Conservation (phyloP, 2,797 vertebrate genomes). For the Chaetophractus vellerosus region DNA sequence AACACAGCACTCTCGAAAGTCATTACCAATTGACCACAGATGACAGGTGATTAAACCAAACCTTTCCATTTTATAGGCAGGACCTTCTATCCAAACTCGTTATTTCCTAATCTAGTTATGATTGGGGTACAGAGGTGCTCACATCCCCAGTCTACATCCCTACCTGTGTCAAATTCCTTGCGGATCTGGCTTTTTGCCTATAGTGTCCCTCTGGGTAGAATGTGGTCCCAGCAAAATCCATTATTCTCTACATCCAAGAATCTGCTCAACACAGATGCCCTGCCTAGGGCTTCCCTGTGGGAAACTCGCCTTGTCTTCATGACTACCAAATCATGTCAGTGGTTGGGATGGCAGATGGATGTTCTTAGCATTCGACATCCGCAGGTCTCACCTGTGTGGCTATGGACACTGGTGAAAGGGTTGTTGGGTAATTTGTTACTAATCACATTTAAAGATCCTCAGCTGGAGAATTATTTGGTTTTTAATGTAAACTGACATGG, state of each 20-base stretch:
- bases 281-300: neutral
- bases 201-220: neutral
- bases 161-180: neutral
- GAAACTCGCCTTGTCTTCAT: neutral
- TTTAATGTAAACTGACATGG: neutral
- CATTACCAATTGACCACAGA: slow-evolving; percentile 48
- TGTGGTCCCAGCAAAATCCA: neutral
- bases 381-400: neutral
- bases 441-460: slow-evolving; percentile 26
- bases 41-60: neutral
- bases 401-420: neutral
- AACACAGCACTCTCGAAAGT: neutral
- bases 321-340: neutral
- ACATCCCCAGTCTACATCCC: neutral
- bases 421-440: neutral
- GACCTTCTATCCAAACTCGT: neutral
- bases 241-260: neutral
- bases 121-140: neutral
- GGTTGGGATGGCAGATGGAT: neutral
- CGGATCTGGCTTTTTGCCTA: neutral
- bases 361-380: neutral
- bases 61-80: neutral
- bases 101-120: slow-evolving; percentile 23
- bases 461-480: neutral
- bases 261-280: neutral